These are phyloP conservation scores for Anniella stebbinsi DNA, from an alignment of 2,797 vertebrate genomes.

Conservation along the genomic window DNA sequence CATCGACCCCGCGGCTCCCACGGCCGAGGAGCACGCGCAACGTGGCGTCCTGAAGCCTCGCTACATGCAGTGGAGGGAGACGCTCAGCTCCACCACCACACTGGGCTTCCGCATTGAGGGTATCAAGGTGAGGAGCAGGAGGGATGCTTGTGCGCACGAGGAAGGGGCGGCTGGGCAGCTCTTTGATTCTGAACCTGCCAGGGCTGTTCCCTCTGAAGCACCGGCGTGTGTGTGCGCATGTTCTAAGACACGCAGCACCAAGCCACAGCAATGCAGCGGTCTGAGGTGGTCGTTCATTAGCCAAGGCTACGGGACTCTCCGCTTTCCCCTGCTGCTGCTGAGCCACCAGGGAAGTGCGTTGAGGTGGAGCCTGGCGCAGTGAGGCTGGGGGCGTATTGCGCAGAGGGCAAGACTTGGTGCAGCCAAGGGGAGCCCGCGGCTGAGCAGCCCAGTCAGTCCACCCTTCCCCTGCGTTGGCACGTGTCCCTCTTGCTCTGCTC, in stretches of 20 bases:
- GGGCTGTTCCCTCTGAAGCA: not conserved
- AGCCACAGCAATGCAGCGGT: not conserved
- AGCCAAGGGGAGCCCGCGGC: not conserved
- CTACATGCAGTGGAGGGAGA: conserved; percentile 92
- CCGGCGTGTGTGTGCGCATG: too few species aligned
- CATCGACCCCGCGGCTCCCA: conserved; percentile 82
- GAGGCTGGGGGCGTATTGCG: not conserved
- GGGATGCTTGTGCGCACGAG: rapidly evolving
- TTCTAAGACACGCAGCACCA: not conserved
- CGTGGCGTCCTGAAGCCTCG: conserved; percentile 86
- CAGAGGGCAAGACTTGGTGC: too few species aligned
- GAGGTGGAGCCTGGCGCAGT: not conserved
- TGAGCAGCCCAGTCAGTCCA: too few species aligned
- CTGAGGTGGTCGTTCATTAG: not conserved
- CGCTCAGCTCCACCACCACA: conserved; percentile 83
- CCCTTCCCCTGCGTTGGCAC: rapidly evolving
- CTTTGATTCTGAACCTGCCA: too few species aligned
- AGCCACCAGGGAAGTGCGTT: not conserved
- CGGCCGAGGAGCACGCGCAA: conserved; percentile 84
- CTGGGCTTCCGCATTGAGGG: conserved; percentile 91
- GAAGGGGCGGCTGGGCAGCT: too few species aligned
- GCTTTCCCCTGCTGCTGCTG: not conserved
- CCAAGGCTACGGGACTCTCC: not conserved
- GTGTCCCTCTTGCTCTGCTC: too few species aligned
- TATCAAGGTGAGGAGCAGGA: conserved; percentile 81